phyloP scores from a whole-genome alignment of 2,888 invertebrate genomes.

The Coenonympha glycerion region DNA sequence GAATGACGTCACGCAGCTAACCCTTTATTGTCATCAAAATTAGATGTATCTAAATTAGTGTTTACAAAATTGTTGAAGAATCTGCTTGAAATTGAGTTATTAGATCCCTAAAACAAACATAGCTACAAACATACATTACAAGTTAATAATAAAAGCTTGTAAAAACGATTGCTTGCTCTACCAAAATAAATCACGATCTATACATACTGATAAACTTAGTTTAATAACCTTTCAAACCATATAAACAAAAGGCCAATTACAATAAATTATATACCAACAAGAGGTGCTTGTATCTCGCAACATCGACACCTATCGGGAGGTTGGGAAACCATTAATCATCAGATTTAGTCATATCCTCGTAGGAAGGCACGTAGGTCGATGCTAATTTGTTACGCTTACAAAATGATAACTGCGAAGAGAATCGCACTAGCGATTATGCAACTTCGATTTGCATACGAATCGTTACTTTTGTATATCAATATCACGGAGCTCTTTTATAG shows the following conservation, averaged over 20 bases:
- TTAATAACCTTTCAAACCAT: background rate
- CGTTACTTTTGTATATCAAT: slow-evolving; percentile 5
- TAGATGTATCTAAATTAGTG: too few species aligned
- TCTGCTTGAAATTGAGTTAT: too few species aligned
- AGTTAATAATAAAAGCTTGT: too few species aligned
- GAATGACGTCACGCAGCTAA: too few species aligned
- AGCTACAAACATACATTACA: too few species aligned
- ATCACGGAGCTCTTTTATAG: too few species aligned
- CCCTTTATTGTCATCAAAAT: too few species aligned
- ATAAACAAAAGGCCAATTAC: slow-evolving; percentile 7
- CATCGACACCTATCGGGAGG: slow-evolving; percentile 5
- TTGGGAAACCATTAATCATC: slow-evolving; percentile 20
- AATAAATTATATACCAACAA: slow-evolving; percentile 1
- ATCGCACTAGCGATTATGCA: slow-evolving; percentile 17
- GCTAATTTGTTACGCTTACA: slow-evolving; percentile 21
- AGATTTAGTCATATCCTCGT: slow-evolving; percentile 20
- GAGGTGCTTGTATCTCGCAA: background rate
- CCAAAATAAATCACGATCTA: background rate
- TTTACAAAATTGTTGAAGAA: too few species aligned
- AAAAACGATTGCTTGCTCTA: background rate
- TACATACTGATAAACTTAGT: background rate
- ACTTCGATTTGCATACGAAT: slow-evolving; percentile 18
- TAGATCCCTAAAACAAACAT: too few species aligned
- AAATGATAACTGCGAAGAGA: slow-evolving; percentile 17
- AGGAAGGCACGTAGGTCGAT: slow-evolving; percentile 23